Conservation (phyloP, 2,113 vertebrate species). For the Cheilinus undulatus region DNA sequence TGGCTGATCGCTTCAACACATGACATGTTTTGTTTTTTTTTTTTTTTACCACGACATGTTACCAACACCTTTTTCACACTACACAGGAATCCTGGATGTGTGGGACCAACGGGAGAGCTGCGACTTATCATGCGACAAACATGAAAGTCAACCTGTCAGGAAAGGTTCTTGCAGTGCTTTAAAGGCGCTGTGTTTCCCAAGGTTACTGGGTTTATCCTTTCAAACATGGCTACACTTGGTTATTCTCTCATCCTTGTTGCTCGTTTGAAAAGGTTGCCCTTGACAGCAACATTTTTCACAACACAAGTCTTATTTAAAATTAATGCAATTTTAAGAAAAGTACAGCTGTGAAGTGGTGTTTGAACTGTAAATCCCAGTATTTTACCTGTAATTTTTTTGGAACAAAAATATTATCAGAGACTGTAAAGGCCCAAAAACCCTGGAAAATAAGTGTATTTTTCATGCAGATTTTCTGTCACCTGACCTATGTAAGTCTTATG, state of each 20-base stretch:
- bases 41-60: background rate
- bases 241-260: background rate
- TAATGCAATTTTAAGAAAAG: too few species aligned
- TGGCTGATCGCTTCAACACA: background rate
- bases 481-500: too few species aligned
- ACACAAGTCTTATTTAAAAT: too few species aligned
- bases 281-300: background rate
- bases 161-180: background rate
- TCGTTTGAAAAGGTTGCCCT: background rate
- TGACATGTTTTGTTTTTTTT: background rate
- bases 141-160: background rate
- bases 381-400: too few species aligned
- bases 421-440: too few species aligned
- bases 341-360: too few species aligned
- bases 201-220: slow-evolving; percentile 4
- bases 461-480: too few species aligned
- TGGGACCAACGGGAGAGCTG: background rate
- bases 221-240: background rate
- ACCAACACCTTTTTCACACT: slow-evolving; percentile 8
- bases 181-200: slow-evolving; percentile 6
- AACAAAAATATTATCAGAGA: too few species aligned
- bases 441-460: too few species aligned
- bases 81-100: background rate
- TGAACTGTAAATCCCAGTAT: too few species aligned
- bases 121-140: background rate